Conservation (phyloP, 1,140 invertebrate species). For the Cylas formicarius region DNA sequence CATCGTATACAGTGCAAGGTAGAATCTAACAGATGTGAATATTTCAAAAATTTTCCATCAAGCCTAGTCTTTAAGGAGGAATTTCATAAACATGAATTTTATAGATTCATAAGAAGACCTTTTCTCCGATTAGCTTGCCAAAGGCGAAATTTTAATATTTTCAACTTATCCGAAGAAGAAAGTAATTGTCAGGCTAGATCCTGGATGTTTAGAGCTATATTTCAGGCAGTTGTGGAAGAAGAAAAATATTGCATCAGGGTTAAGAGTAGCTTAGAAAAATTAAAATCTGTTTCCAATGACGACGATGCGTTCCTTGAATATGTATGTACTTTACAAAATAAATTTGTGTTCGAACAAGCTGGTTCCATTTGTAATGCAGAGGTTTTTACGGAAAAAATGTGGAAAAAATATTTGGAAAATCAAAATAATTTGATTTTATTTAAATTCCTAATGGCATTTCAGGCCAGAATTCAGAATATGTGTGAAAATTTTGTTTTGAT, state of each 20-base stretch:
- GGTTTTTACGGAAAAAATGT: no score
- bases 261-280: no score
- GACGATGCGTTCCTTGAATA: no score
- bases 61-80: conserved; percentile 45
- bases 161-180: conserved; percentile 39
- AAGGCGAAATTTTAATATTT: conserved; percentile 45
- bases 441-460: no score
- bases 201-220: conserved; percentile 52
- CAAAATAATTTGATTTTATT: no score
- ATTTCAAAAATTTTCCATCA: conserved; percentile 58
- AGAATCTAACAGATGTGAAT: conserved; percentile 25
- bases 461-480: no score
- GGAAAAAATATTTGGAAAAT: no score
- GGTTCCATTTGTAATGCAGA: no score
- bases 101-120: conserved; percentile 48
- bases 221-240: conserved; percentile 50
- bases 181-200: conserved; percentile 48
- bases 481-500: no score
- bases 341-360: no score
- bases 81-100: conserved; percentile 35
- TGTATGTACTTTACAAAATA: no score
- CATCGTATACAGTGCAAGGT: conserved; percentile 45
- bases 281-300: no score
- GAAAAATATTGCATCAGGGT: conserved; percentile 44
- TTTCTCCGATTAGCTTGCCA: conserved; percentile 63